phyloP scores from a whole-genome alignment of 2,888 invertebrate species.

The Xylota sylvarum region DNA sequence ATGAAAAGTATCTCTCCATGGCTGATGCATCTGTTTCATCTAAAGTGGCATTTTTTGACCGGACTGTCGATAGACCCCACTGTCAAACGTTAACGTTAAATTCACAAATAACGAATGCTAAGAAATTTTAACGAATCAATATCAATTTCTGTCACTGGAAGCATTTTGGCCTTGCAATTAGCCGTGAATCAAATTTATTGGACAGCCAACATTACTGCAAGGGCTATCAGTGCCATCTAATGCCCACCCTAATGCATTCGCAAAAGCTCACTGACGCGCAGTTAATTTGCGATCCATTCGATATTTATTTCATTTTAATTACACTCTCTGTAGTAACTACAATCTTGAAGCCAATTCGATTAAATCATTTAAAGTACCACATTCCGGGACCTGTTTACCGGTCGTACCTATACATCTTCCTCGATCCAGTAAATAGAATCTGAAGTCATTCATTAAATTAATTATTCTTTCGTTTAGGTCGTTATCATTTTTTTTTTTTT shows the following conservation, averaged over 20 bases:
- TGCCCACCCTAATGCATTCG: slow-evolving; percentile 36
- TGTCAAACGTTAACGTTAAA: background rate
- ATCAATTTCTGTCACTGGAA: slow-evolving; percentile 1
- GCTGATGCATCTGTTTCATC: too few species aligned
- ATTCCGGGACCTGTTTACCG: background rate
- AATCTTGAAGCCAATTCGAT: slow-evolving; percentile 13
- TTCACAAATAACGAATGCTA: background rate
- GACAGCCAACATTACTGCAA: slow-evolving; percentile 14
- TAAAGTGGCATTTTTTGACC: too few species aligned
- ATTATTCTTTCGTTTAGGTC: background rate
- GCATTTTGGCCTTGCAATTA: background rate
- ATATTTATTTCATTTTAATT: slow-evolving; percentile 53
- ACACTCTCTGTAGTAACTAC: background rate
- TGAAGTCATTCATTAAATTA: slow-evolving; percentile 35
- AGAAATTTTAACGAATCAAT: background rate
- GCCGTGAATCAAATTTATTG: slow-evolving; percentile 41
- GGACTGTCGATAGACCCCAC: background rate
- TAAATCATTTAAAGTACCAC: slow-evolving; percentile 34
- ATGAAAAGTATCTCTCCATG: too few species aligned
- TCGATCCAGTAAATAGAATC: background rate
- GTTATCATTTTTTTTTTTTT: background rate
- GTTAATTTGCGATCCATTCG: slow-evolving; percentile 32
- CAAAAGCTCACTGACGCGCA: slow-evolving; percentile 21
- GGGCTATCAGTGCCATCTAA: slow-evolving; percentile 37
- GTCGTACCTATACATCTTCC: too few species aligned